A percentile compares a stretch with the other conserved stretches of the same genome.
phyloP scores from a whole-genome alignment of 53 echinoderm and acorn worm genomes.

The Pentamera pediparva region DNA sequence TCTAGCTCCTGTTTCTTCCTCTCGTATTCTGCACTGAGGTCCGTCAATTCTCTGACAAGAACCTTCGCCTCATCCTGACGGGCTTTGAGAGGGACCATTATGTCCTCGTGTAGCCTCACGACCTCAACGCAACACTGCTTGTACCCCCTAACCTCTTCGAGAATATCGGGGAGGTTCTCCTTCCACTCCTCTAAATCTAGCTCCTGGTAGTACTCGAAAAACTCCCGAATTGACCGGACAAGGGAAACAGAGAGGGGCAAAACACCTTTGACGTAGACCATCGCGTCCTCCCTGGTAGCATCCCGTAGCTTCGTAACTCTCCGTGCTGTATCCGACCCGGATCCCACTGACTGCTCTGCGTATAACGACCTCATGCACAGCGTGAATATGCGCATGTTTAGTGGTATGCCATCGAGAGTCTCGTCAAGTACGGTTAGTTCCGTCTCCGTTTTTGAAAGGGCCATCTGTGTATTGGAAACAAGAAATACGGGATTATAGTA shows the following conservation, averaged over 20 bases:
- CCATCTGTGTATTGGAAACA: too few species aligned
- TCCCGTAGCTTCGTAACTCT: not conserved
- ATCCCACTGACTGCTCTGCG: not conserved
- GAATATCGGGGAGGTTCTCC: not conserved
- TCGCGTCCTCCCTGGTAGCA: not conserved
- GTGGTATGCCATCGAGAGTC: not conserved
- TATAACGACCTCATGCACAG: not conserved
- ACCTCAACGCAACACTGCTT: constrained; percentile 15
- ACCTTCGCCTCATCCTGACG: constrained; percentile 20
- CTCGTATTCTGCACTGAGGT: not conserved
- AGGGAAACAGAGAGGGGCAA: not conserved
- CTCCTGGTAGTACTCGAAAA: not conserved
- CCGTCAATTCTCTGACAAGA: not conserved
- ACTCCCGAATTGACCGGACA: not conserved
- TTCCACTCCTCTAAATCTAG: not conserved
- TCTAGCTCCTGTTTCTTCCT: not conserved
- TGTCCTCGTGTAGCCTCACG: constrained; percentile 8
- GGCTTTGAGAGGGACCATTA: constrained; percentile 6
- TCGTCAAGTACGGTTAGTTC: not conserved
- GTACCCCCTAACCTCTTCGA: not conserved
- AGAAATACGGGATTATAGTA: too few species aligned
- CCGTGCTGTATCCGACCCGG: not conserved
- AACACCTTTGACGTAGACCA: not conserved
- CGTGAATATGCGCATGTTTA: constrained; percentile 7
- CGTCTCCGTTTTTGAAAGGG: too few species aligned